These are phyloP conservation scores for Popillia japonica DNA, from an alignment of 1,140 invertebrate species.

Conservation along the genomic window DNA sequence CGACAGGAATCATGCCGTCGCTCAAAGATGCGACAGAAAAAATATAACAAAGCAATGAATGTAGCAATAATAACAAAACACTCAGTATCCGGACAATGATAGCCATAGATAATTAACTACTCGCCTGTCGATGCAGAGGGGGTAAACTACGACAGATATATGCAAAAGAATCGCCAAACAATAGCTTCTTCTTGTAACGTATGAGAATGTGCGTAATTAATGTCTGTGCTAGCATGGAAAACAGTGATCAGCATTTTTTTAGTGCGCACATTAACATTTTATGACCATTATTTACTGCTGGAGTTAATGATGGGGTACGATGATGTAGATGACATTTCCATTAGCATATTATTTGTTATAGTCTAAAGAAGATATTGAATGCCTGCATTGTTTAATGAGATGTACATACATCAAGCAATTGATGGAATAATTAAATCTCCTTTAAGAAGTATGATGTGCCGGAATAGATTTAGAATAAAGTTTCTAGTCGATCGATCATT, in stretches of 20 bases:
- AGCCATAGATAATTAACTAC: not conserved
- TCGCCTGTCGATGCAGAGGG: not conserved
- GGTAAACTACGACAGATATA: not conserved
- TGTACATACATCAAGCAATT: not conserved
- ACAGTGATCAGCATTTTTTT: conserved; percentile 27
- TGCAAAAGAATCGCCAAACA: not conserved
- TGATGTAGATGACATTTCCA: not conserved
- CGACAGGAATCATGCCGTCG: not conserved
- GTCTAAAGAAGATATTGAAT: not conserved
- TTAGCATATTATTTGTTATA: conserved; percentile 10
- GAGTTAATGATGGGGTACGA: not conserved
- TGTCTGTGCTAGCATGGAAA: conserved; percentile 9
- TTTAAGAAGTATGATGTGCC: not conserved
- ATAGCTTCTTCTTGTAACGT: conserved; percentile 9
- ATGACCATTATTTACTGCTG: not conserved
- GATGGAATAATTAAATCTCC: not conserved
- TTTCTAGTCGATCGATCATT: too few species aligned
- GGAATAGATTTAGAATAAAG: too few species aligned
- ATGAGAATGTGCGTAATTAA: conserved; percentile 11
- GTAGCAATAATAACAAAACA: not conserved
- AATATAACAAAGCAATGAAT: not conserved
- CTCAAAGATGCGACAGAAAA: not conserved
- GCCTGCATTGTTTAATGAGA: not conserved
- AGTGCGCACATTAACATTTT: conserved; percentile 3
- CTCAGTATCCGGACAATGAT: not conserved